Evolutionary conservation across 2,113 vertebrate species (phyloP).

Genomic region (Semnornis frantzii): DNA sequence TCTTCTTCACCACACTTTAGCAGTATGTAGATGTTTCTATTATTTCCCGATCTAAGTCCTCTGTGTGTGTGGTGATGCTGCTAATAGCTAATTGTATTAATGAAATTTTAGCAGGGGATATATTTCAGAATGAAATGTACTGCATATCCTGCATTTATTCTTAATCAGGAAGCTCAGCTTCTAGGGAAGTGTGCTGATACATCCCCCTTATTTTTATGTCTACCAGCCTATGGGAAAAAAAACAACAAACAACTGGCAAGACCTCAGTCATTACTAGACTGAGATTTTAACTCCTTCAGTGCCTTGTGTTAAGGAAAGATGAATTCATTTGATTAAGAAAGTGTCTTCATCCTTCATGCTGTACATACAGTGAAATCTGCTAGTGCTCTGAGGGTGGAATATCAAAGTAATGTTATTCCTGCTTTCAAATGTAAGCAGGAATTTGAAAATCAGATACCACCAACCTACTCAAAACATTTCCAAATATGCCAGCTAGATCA

Average conservation of each 20-base stretch:
- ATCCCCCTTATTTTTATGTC: conserved; percentile 37
- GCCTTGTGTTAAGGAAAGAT: background rate
- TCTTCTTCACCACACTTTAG: background rate
- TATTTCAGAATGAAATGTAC: background rate
- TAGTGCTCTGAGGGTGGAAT: background rate
- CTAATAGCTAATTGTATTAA: conserved; percentile 19
- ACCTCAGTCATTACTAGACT: background rate
- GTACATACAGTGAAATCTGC: background rate
- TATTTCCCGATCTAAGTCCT: background rate
- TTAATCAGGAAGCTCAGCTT: conserved; percentile 35
- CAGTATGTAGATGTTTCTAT: background rate
- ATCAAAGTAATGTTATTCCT: background rate
- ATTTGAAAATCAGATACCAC: background rate
- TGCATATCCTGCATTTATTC: conserved; percentile 34
- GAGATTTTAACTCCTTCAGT: conserved; percentile 27
- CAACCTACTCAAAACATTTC: background rate
- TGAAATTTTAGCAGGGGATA: background rate
- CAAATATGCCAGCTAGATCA: background rate
- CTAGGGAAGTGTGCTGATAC: conserved; percentile 7
- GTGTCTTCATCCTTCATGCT: background rate
- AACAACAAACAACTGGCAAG: background rate
- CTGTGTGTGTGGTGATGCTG: background rate
- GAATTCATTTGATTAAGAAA: background rate
- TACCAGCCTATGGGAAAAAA: background rate
- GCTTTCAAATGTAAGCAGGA: background rate